Conservation (phyloP, 2,888 invertebrate genomes). For the Augochlorella aurata region DNA sequence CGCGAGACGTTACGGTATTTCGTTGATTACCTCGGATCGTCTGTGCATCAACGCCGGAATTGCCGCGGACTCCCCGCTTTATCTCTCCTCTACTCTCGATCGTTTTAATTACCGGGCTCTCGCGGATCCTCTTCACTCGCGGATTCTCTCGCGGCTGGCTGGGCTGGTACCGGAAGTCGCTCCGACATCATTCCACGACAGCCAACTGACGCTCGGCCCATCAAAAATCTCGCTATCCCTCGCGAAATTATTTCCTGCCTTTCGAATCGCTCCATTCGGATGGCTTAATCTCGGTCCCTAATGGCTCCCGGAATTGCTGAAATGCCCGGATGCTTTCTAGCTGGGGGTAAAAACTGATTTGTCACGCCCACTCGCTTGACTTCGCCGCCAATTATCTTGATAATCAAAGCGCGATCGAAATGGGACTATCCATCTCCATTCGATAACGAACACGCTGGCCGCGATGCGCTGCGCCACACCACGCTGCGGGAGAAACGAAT, state of each 20-base stretch:
- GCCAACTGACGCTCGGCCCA: background rate
- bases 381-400: background rate
- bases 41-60: constrained; percentile 53
- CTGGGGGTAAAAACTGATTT: background rate
- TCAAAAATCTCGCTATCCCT: background rate
- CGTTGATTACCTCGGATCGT: constrained; percentile 73
- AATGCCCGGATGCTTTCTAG: background rate
- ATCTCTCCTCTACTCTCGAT: constrained; percentile 37
- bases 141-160: background rate
- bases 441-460: too few species aligned
- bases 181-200: background rate
- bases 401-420: too few species aligned
- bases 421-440: too few species aligned
- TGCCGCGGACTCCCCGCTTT: constrained; percentile 16
- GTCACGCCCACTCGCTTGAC: background rate
- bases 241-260: background rate
- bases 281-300: background rate
- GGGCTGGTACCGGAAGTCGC: background rate
- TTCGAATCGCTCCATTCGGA: background rate
- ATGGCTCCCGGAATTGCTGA: background rate
- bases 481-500: too few species aligned
- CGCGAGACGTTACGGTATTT: constrained; percentile 73
- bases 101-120: constrained; percentile 63
- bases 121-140: background rate
- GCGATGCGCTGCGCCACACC: too few species aligned